Evolutionary conservation across 2,888 invertebrate genomes (phyloP).

Genomic region (Andrena marginata): DNA sequence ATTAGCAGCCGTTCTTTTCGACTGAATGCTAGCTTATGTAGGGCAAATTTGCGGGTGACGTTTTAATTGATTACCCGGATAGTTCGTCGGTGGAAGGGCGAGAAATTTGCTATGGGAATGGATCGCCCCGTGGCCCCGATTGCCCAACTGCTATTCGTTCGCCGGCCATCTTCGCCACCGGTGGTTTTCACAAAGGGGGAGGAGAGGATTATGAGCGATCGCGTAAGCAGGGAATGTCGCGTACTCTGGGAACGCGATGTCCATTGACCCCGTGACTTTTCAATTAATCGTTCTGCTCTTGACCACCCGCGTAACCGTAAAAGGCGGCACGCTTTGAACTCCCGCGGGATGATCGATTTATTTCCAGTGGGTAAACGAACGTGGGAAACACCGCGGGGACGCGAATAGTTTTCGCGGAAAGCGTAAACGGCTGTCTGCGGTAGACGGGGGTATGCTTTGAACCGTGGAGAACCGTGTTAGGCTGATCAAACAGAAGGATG

Average conservation of each 20-base stretch:
- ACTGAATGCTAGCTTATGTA: too few relatives aligned
- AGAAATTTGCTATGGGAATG: too few relatives aligned
- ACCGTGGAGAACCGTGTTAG: background rate
- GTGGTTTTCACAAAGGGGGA: background rate
- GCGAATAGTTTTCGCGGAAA: slow-evolving; percentile 12
- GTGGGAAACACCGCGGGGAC: slow-evolving; percentile 37
- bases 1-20: too few relatives aligned
- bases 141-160: too few relatives aligned
- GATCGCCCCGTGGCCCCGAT: too few relatives aligned
- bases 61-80: too few relatives aligned
- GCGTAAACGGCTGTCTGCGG: background rate
- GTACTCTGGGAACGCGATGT: slow-evolving; percentile 47
- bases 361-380: slow-evolving; percentile 31
- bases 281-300: slow-evolving; percentile 56
- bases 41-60: too few relatives aligned
- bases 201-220: background rate
- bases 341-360: slow-evolving; percentile 37
- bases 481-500: background rate
- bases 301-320: slow-evolving; percentile 44
- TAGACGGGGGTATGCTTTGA: background rate
- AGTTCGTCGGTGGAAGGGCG: too few relatives aligned
- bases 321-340: slow-evolving; percentile 56
- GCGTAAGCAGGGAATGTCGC: slow-evolving; percentile 26
- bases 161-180: background rate
- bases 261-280: slow-evolving; percentile 55